Conservation (phyloP, 2,797 vertebrate species). For the Sebastes miniatus region DNA sequence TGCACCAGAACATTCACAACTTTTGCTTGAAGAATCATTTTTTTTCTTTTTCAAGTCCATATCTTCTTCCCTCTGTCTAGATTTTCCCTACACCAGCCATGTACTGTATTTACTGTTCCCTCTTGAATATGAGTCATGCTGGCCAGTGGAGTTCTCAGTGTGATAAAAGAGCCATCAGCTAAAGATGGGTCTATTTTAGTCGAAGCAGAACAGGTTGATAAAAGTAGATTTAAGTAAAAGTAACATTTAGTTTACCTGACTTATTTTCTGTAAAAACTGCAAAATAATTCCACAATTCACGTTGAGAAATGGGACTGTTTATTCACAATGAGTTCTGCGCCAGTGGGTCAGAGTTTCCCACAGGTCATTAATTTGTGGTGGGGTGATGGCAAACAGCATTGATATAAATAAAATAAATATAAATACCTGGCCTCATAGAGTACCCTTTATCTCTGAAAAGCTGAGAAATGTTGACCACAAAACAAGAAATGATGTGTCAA, state of each 20-base stretch:
- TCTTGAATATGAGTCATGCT: conserved; percentile 43
- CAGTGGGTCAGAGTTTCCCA: conserved; percentile 5
- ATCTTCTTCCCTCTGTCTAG: background rate
- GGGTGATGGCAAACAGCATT: background rate
- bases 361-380: conserved; percentile 1
- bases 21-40: background rate
- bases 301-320: background rate
- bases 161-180: conserved; percentile 27
- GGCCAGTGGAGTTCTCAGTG: conserved; percentile 13
- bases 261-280: background rate
- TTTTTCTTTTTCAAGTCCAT: background rate
- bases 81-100: conserved; percentile 12
- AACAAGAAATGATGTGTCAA: background rate
- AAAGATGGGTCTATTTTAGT: conserved; percentile 45
- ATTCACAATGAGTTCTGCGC: background rate
- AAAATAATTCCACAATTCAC: background rate
- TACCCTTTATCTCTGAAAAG: background rate
- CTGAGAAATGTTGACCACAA: background rate
- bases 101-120: conserved; percentile 32
- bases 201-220: conserved; percentile 27
- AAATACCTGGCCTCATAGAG: background rate
- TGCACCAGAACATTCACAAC: background rate
- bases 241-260: background rate
- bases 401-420: background rate
- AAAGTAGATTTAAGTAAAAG: conserved; percentile 23